Evolutionary conservation across 2,888 invertebrate species (phyloP), one percentile per base, ranked within the genome.

Genomic region (Drosophila quinaria): DNA sequence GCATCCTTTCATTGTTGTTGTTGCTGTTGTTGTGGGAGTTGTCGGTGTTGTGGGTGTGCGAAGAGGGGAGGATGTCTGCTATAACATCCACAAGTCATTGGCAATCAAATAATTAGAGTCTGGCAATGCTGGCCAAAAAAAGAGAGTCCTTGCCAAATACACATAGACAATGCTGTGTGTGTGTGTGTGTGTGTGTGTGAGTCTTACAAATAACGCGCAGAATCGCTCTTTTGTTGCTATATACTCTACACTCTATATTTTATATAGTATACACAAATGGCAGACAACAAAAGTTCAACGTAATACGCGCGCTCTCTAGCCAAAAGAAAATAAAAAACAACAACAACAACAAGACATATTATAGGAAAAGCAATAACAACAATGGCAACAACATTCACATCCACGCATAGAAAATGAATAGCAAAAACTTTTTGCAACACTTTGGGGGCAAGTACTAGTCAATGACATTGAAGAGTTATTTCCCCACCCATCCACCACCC

Each of bases 361-460:
- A 37, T 29, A 25, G 59, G 19, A 71, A 64, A 64, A 29, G 41
- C 50, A 61, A 50, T 41, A 72, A 22, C 44, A 70, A 70, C 33
- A 42, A 42, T 17, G 19, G 19, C 42, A 42, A 19, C 42, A 55
- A 55, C 55, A 63, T 46, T 44, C 46, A 41, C 19, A 56, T 51
- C 49, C 67, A 55, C 59, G 55, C 65, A 56, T 59, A 62, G 54
- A 61, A 78, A 70, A 71, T 81, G 65, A 76, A 82, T 66, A 47
- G 70, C 54, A 65, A 80, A 69, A 78, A 78, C 51, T 75, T 83
- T 80, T 68, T 69, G 73, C 84, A 81, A 83, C 84, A 80, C 84
- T 82, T 82, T 83, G 81, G 76, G 81, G 84, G 71, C 81, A 83
- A 82, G 84, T 78, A 72, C 84, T 82, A 80, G 84, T 82, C 81